Conservation (phyloP, 2,113 vertebrate genomes). For the Eleginops maclovinus region DNA sequence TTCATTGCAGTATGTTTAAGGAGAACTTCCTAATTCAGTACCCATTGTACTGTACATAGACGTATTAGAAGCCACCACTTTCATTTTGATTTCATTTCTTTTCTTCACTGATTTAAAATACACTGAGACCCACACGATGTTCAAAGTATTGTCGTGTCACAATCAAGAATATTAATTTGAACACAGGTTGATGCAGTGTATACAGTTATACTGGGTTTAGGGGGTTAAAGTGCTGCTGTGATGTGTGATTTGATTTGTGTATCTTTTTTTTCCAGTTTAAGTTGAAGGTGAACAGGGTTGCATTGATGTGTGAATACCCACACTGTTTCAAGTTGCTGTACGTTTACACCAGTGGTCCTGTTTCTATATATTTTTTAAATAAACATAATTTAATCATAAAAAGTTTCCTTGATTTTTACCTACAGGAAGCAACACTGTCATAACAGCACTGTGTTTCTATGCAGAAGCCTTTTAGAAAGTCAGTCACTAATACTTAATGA, state of each 20-base stretch:
- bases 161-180: neutral
- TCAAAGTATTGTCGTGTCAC: neutral
- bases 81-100: constrained; percentile 14
- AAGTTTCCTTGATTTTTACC: neutral
- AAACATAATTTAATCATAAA: constrained; percentile 58
- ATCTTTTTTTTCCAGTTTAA: constrained; percentile 15
- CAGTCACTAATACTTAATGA: neutral
- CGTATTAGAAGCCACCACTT: neutral
- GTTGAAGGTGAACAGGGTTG: constrained; percentile 41
- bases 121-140: neutral
- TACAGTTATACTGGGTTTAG: constrained; percentile 23
- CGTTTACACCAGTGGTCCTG: constrained; percentile 51
- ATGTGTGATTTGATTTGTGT: constrained; percentile 8
- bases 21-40: neutral
- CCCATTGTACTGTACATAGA: neutral
- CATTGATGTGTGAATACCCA: constrained; percentile 29
- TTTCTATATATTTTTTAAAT: constrained; percentile 77
- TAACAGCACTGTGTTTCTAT: neutral
- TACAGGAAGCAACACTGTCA: neutral
- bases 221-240: constrained; percentile 50
- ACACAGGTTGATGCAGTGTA: neutral
- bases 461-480: neutral
- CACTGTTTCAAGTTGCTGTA: constrained; percentile 34
- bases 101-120: constrained; percentile 12
- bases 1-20: neutral